Base-by-base conservation (phyloP, 2,113 vertebrate species). In the Peromyscus leucopus region DNA sequence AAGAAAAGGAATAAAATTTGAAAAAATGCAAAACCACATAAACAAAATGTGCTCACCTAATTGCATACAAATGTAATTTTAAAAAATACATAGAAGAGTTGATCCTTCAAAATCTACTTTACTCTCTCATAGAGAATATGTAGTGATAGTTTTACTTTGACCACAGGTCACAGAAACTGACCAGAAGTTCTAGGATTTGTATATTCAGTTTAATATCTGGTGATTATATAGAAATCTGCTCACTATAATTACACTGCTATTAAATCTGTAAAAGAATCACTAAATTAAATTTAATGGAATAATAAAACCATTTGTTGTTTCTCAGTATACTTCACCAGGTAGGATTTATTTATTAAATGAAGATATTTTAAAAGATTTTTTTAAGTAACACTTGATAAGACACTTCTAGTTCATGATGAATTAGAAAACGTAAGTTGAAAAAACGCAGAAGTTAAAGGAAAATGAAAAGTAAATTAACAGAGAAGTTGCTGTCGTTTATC, bases 401-500 rank as follows among this genome's bases (percentile, higher is more conserved):
- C 26, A 89, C 31, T 95, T 96, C 31, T 36, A 26, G 2, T 89
- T 91, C 3, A 39, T 57, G 84, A 96, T 51, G 85, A 7, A 96
- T 95, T 75, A 91, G 57, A 96, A 95, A 94, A 8, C 0, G 36
- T 80, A 74, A 57, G 55, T 86, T 82, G 46, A 98, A 92, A 98
- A 96, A 97, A 93, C 93, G 75, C 91, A 95, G 74, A 90, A 2
- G 85, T 97, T 96, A 93, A 96, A 87, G 67, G 39, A 96, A 97
- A 97, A 88, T 82, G 89, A 97, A 98, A 95, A 93, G 91, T 83
- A 97, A 97, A 97, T 98, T 97, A 95, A 96, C 76, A 75, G 76
- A 96, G 91, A 74, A 78, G 91, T 95, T 96, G 89, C 91, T 89
- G 78, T 75, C 72, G 0, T 97, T 96, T 93, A 96, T 97, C 93